Conservation (phyloP, 1,140 invertebrate species). For the Eriosoma lanigerum region DNA sequence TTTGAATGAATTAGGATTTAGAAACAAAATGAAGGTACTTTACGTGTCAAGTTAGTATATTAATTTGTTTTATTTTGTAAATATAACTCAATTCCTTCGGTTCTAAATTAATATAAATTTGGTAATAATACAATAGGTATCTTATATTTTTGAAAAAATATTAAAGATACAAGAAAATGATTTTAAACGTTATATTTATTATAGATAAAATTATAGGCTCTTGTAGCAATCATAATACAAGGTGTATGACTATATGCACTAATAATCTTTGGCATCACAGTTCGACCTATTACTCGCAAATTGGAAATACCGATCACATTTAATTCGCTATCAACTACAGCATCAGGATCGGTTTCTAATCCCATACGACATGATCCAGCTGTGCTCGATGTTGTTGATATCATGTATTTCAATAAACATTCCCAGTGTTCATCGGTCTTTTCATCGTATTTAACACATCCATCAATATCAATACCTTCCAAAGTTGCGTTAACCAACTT, state of each 20-base stretch:
- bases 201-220: conserved; percentile 67
- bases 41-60: background rate
- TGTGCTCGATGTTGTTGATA: conserved; percentile 78
- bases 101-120: background rate
- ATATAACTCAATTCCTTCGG: conserved; percentile 2
- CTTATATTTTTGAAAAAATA: background rate
- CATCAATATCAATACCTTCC: conserved; percentile 58
- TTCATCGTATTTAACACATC: conserved; percentile 59
- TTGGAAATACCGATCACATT: conserved; percentile 64
- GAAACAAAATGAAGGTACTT: too few species aligned
- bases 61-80: background rate
- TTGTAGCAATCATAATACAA: conserved; percentile 71
- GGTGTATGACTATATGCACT: conserved; percentile 69
- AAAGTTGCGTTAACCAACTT: conserved; percentile 64
- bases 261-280: conserved; percentile 65
- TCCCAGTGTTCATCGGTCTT: conserved; percentile 69
- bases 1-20: background rate
- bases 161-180: background rate
- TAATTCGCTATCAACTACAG: conserved; percentile 66
- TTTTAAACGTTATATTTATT: conserved; percentile 53
- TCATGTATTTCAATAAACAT: conserved; percentile 59
- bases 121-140: background rate
- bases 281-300: conserved; percentile 71
- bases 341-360: conserved; percentile 62
- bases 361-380: conserved; percentile 64